Evolutionary conservation across 2,113 vertebrate genomes (phyloP).

Genomic region (Onychorhynchus coronatus): DNA sequence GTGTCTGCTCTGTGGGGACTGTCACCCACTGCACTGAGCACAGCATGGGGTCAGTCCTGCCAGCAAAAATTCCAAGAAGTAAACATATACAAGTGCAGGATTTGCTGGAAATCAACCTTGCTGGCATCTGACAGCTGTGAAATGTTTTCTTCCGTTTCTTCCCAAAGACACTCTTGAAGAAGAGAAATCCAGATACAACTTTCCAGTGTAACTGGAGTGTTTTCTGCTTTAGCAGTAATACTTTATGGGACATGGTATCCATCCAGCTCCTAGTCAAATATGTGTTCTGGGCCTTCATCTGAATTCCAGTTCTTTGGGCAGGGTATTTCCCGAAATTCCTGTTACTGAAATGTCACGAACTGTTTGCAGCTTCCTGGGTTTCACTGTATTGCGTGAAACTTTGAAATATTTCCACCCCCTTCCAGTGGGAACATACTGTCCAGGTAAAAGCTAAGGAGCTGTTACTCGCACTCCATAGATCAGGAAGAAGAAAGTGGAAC

Average conservation of each 20-base stretch:
- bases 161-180: not conserved
- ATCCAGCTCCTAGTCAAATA: not conserved
- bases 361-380: not conserved
- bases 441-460: not conserved
- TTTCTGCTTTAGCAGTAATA: not conserved
- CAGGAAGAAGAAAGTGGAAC: not conserved
- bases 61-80: not conserved
- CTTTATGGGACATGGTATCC: not conserved
- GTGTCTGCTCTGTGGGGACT: not conserved
- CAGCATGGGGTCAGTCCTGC: not conserved
- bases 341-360: not conserved
- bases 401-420: not conserved
- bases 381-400: not conserved
- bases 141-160: not conserved
- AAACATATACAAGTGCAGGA: not conserved
- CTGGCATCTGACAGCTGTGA: not conserved
- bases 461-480: not conserved
- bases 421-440: rapidly evolving
- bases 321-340: not conserved
- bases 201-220: not conserved
- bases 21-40: not conserved
- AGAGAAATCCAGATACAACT: not conserved
- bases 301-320: not conserved
- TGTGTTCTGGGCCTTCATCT: not conserved
- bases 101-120: not conserved